phyloP scores from a whole-genome alignment of 2,797 vertebrate species.

The Halcyon leucocephala region DNA sequence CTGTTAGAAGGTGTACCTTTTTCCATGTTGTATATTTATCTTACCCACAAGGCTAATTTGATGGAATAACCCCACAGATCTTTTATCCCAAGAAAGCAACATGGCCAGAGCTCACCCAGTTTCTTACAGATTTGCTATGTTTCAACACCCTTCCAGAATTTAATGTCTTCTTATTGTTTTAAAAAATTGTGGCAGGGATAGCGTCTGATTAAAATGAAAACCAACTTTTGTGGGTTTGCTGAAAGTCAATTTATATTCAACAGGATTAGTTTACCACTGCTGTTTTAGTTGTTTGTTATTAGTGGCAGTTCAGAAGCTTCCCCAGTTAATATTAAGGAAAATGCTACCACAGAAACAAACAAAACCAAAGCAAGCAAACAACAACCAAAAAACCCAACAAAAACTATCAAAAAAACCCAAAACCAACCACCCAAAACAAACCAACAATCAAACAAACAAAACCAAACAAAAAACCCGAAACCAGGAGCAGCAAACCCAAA shows the following conservation, averaged over 20 bases:
- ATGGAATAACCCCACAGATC: not conserved
- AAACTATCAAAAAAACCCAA: no score
- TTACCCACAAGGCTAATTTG: not conserved
- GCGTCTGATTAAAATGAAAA: not conserved
- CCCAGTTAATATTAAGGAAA: not conserved
- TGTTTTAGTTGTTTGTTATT: not conserved
- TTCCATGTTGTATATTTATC: not conserved
- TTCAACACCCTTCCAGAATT: not conserved
- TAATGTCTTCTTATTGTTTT: not conserved
- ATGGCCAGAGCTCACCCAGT: not conserved
- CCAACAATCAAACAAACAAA: no score
- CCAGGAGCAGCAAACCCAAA: not conserved
- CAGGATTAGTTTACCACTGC: not conserved
- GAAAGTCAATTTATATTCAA: not conserved
- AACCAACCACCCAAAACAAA: no score
- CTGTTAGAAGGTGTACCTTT: not conserved
- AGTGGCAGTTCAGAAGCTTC: not conserved
- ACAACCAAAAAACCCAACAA: no score
- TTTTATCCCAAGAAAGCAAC: not conserved
- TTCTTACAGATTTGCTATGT: not conserved
- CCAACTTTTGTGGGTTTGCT: not conserved
- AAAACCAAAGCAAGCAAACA: no score
- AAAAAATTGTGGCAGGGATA: not conserved
- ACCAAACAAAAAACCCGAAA: not conserved
- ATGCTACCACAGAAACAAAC: not conserved